Base-by-base conservation (phyloP, 2,888 invertebrate genomes). In the Ditylenchus weischeri region DNA sequence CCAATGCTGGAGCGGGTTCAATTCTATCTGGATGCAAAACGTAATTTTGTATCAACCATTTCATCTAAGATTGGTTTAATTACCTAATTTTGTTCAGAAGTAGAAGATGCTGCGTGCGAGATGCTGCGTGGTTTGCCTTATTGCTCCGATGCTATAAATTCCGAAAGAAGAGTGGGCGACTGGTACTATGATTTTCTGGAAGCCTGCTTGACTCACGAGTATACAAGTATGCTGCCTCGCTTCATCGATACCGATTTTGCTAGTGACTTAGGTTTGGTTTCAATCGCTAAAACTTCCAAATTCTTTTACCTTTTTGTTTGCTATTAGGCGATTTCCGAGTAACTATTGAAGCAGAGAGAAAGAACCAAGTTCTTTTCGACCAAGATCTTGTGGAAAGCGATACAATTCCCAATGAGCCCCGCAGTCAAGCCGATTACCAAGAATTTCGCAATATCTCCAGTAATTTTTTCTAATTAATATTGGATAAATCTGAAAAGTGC, bases 131-230 rank as follows among this genome's bases (percentile, higher is more conserved):
- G 64, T 6, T 21, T 64, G 58, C 64, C 64, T 21, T 59, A 51
- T 10, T 64, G 64, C n/a, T 51, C 64, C 8, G 64, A 64, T 35
- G n/a, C 48, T 11, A 13, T 13, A 8, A 57, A 38, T 38, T 63
- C 63, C 18, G 50, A 19, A 38, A 35, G 57, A 13, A 35, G n/a
- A 47, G 57, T n/a, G 11, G 64, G 57, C 48, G 66, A 64, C 23
- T 67, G 67, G 67, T 67, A 66, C 38, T 67, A 65, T 19, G 67
- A 67, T 57, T 67, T 67, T 57, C 49, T 67, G n/a, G 67, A 67
- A 29, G 65, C 67, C 23, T 67, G 63, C 18, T 13, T 49, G 8
- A 65, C 58, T 1, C 50, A 65, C 38, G 57, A 57, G 8, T 57
- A 67, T 13, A 64, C 64, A 18, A 51, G 65, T 2, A 47, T 66